phyloP scores from a whole-genome alignment of 1,140 invertebrate genomes.

The Myzus persicae region DNA sequence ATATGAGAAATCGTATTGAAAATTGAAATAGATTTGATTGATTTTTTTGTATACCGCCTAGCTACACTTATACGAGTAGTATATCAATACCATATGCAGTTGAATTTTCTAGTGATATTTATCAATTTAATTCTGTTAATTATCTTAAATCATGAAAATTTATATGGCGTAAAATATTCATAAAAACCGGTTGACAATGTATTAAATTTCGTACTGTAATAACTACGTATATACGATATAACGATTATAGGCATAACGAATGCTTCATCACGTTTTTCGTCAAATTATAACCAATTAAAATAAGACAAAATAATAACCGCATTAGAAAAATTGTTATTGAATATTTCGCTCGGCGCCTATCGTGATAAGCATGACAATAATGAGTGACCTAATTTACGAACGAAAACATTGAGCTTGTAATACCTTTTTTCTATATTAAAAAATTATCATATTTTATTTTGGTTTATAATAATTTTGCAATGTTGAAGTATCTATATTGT shows the following conservation, averaged over 20 bases:
- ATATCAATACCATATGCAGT: neutral
- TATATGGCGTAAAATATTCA: neutral
- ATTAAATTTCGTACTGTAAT: no score
- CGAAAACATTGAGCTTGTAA: neutral
- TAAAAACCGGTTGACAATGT: neutral
- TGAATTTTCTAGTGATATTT: neutral
- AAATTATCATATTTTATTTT: neutral
- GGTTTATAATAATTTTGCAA: neutral
- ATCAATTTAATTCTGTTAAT: neutral
- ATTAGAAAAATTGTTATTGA: neutral
- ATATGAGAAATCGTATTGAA: neutral
- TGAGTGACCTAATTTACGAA: neutral
- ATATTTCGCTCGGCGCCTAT: neutral
- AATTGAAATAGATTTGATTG: neutral
- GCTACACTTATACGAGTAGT: neutral
- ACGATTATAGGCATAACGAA: neutral
- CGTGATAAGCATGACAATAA: neutral
- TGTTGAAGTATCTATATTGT: neutral
- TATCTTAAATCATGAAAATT: neutral
- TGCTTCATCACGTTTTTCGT: neutral
- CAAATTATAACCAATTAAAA: neutral
- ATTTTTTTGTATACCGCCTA: neutral
- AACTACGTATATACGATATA: neutral
- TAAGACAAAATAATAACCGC: neutral
- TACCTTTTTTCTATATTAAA: neutral